These are phyloP conservation scores for Cherax destructor DNA, from an alignment of 1,140 invertebrate genomes.

Conservation along the genomic window DNA sequence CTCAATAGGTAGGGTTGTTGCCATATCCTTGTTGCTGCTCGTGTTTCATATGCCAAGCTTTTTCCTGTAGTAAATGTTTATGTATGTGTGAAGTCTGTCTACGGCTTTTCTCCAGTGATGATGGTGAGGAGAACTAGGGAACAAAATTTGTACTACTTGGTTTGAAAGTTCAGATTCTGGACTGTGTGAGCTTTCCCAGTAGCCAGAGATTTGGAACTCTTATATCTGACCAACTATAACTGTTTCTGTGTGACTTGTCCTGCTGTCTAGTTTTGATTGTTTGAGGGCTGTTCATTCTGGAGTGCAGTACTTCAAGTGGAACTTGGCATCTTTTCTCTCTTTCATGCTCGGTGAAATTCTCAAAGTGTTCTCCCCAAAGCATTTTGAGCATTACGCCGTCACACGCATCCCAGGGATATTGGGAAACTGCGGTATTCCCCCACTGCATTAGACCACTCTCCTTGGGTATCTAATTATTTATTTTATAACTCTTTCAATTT, in stretches of 20 bases:
- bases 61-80: slow-evolving; percentile 50
- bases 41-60: slow-evolving; percentile 44
- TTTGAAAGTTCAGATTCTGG: slow-evolving; percentile 30
- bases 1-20: slow-evolving; percentile 54
- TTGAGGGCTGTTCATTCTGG: slow-evolving; percentile 41
- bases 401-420: slow-evolving; percentile 9
- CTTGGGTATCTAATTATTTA: slow-evolving; percentile 13
- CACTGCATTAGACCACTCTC: slow-evolving; percentile 23
- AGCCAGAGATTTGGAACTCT: slow-evolving; percentile 36
- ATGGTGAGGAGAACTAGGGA: slow-evolving; percentile 39
- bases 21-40: slow-evolving; percentile 44
- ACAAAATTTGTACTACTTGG: slow-evolving; percentile 28
- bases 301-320: slow-evolving; percentile 34
- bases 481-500: not conserved
- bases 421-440: slow-evolving; percentile 35
- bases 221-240: slow-evolving; percentile 34
- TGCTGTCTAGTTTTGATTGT: slow-evolving; percentile 46
- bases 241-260: slow-evolving; percentile 55
- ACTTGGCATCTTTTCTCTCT: slow-evolving; percentile 32
- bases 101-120: slow-evolving; percentile 47
- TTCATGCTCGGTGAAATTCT: slow-evolving; percentile 19
- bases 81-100: slow-evolving; percentile 40
- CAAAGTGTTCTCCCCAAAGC: slow-evolving; percentile 47
- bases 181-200: slow-evolving; percentile 2
- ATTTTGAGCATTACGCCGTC: slow-evolving; percentile 14